phyloP scores from a whole-genome alignment of 2,888 invertebrate genomes.

The Asteroscopus sphinx region DNA sequence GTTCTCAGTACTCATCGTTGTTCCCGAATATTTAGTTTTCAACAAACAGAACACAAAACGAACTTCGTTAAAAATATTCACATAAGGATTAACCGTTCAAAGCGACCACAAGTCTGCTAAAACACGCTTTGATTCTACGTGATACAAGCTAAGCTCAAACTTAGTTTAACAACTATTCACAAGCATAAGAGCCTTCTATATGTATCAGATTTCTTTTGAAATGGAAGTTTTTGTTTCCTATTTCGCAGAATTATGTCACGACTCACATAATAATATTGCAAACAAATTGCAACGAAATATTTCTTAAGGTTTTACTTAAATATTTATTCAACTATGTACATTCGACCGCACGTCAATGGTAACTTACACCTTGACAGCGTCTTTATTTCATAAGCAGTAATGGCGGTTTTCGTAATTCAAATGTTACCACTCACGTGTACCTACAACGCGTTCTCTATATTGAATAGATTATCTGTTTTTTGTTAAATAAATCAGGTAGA shows the following conservation, averaged over 20 bases:
- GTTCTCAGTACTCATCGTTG: no score
- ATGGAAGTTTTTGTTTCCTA: conserved; percentile 30
- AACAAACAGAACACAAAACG: conserved; percentile 15
- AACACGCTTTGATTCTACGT: conserved; percentile 47
- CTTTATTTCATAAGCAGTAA: no score
- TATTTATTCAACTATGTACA: no score
- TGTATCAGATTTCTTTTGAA: conserved; percentile 39
- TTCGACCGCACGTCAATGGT: no score
- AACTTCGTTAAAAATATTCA: conserved; percentile 46
- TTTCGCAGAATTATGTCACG: conserved; percentile 4
- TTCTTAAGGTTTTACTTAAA: no score
- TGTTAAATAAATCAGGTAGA: no score
- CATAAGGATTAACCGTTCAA: conserved; percentile 36
- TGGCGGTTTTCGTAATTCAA: no score
- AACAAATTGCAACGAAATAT: conserved; percentile 2
- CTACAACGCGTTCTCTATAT: no score
- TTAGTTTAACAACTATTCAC: conserved; percentile 44
- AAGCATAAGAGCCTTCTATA: conserved; percentile 20
- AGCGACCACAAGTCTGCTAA: conserved; percentile 46
- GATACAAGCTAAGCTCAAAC: conserved; percentile 32
- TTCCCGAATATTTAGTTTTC: no score
- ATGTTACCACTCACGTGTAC: no score
- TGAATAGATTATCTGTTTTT: no score
- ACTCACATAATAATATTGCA: background rate
- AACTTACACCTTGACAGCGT: no score